A percentile compares a stretch with the other conserved stretches of the same genome.
phyloP scores from a whole-genome alignment of 2,888 invertebrate species.

The Teleogryllus oceanicus region DNA sequence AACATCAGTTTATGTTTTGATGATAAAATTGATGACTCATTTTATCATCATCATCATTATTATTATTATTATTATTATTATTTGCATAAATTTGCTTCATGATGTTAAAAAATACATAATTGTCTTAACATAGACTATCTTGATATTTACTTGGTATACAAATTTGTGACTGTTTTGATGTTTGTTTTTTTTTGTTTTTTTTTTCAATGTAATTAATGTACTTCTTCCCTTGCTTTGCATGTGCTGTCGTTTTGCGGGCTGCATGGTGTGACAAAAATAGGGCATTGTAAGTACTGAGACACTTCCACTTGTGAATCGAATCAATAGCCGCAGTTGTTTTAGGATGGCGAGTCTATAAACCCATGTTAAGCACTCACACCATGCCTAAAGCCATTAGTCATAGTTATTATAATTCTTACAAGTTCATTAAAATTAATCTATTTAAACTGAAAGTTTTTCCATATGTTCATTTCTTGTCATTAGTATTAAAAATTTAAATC shows the following conservation, averaged over 20 bases:
- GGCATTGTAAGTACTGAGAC: conserved; percentile 39
- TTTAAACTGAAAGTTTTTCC: neutral
- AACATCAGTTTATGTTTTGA: neutral
- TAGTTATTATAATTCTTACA: neutral
- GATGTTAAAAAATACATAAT: conserved; percentile 12
- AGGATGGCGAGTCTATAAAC: conserved; percentile 25
- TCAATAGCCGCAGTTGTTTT: conserved; percentile 22
- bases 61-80: too few relatives aligned
- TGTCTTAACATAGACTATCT: conserved; percentile 18
- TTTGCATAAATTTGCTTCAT: too few relatives aligned
- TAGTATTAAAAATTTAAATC: too few relatives aligned
- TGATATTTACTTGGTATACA: conserved; percentile 23
- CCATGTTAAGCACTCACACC: neutral
- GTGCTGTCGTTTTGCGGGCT: conserved; percentile 38
- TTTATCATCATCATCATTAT: too few relatives aligned
- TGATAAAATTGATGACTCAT: too few relatives aligned
- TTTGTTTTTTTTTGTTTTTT: neutral
- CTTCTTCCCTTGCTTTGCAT: conserved; percentile 40
- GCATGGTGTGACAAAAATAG: conserved; percentile 40
- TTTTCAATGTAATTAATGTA: conserved; percentile 39
- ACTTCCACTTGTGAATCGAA: conserved; percentile 27
- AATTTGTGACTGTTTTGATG: conserved; percentile 29
- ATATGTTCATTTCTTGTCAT: neutral
- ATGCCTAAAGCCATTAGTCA: neutral
- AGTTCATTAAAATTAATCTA: neutral